Conservation (phyloP, 1,140 invertebrate species). For the Caenorhabditis remanei region DNA sequence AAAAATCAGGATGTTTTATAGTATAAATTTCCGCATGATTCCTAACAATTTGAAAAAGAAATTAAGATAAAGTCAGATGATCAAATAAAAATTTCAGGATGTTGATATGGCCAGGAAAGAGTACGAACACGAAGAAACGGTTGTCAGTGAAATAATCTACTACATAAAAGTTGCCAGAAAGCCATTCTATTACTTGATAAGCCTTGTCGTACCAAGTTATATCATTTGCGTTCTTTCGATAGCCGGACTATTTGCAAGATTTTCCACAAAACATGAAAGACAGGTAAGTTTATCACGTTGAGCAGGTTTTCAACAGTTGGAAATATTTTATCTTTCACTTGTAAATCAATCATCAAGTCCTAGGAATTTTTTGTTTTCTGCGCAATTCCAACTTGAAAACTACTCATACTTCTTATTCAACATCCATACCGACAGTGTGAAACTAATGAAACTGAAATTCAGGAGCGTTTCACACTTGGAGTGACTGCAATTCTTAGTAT, state of each 20-base stretch:
- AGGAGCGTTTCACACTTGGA: conserved; percentile 70
- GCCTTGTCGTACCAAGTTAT: conserved; percentile 68
- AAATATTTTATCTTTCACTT: background rate
- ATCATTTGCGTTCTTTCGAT: conserved; percentile 69
- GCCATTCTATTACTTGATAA: conserved; percentile 68
- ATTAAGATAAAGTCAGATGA: background rate
- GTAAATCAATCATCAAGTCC: background rate
- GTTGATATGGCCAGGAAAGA: conserved; percentile 56
- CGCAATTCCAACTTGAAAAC: too few relatives aligned
- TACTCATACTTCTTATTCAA: too few relatives aligned
- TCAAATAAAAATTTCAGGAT: conserved; percentile 60
- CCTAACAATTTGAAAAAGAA: background rate
- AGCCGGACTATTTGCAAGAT: conserved; percentile 68
- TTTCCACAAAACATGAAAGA: conserved; percentile 70
- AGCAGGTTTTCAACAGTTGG: background rate
- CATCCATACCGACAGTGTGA: too few relatives aligned
- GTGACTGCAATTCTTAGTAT: conserved; percentile 69
- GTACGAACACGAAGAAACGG: conserved; percentile 62
- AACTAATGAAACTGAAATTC: background rate
- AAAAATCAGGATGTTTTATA: background rate
- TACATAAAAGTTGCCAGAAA: conserved; percentile 64
- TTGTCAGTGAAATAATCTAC: conserved; percentile 65
- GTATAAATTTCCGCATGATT: background rate
- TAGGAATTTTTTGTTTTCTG: background rate
- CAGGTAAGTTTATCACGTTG: conserved; percentile 56